Percentiles rank a stretch among this genome's conserved stretches.
Evolutionary conservation across 2,113 vertebrate species (phyloP).

Genomic region (Oxyura jamaicensis): DNA sequence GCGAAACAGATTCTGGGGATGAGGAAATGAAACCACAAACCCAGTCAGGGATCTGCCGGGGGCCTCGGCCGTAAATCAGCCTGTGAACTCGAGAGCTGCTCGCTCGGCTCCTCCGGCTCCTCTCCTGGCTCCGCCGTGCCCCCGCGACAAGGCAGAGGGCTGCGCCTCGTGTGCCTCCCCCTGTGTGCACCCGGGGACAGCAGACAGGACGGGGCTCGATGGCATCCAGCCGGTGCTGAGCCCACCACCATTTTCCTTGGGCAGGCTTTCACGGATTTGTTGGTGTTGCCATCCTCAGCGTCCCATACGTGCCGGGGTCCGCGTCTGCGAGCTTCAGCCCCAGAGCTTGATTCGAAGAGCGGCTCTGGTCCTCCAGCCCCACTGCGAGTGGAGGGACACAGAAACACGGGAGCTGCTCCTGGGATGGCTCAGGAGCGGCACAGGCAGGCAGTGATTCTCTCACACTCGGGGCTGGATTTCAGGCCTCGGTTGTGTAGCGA

Average conservation of each 20-base stretch:
- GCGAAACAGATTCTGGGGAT: slow-evolving; percentile 12
- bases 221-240: no score
- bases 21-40: slow-evolving; percentile 48
- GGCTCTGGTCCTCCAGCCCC: no score
- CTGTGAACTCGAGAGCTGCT: slow-evolving; percentile 6
- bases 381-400: no score
- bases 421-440: neutral
- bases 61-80: slow-evolving; percentile 35
- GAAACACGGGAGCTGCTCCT: neutral
- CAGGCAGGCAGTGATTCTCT: neutral
- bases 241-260: no score
- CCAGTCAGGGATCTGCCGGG: slow-evolving; percentile 3
- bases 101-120: neutral
- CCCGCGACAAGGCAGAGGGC: neutral
- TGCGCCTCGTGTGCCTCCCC: fast-evolving
- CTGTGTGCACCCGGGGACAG: fast-evolving
- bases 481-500: neutral
- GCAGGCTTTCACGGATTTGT: no score
- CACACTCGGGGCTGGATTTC: neutral
- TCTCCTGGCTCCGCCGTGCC: neutral
- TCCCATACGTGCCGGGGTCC: no score
- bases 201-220: no score
- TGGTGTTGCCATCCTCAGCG: no score
- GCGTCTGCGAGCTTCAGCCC: no score
- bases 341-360: no score